A percentile compares a stretch with the other conserved stretches of the same genome.
Evolutionary conservation across 2,888 invertebrate genomes (phyloP).

Genomic region (Spilarctia lutea): DNA sequence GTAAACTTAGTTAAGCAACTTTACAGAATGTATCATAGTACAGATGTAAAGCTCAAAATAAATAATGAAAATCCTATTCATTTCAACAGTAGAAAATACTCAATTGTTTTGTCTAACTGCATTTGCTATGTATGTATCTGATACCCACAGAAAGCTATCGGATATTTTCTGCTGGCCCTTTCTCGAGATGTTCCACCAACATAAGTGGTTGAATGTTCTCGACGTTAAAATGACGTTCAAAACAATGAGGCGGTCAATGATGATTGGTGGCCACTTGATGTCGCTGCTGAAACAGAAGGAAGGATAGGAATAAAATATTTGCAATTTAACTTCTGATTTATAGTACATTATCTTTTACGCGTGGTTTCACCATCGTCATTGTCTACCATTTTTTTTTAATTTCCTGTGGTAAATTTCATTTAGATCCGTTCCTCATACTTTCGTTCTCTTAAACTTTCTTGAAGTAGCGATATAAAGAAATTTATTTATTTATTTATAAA

Average conservation of each 20-base stretch:
- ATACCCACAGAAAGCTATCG: background rate
- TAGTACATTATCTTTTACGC: background rate
- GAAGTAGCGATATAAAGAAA: too few species aligned
- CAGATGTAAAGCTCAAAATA: too few species aligned
- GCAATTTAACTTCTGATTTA: background rate
- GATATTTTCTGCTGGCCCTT: background rate
- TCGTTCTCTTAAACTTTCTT: too few species aligned
- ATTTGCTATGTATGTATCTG: background rate
- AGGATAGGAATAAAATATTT: background rate
- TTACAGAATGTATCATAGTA: background rate
- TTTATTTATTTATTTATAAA: too few species aligned
- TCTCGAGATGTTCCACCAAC: background rate
- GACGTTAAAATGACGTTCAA: background rate
- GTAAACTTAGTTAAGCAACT: background rate
- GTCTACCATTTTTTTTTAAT: too few species aligned
- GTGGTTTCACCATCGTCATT: too few species aligned
- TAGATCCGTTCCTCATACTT: too few species aligned
- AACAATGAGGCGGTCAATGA: slow-evolving; percentile 21
- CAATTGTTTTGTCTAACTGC: too few species aligned
- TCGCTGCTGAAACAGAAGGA: slow-evolving; percentile 8
- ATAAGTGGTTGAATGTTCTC: slow-evolving; percentile 9
- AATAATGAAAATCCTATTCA: too few species aligned
- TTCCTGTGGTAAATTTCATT: too few species aligned
- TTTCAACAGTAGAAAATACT: too few species aligned
- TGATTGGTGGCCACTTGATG: slow-evolving; percentile 37